A percentile compares a stretch with the other conserved stretches of the same genome.
phyloP scores from a whole-genome alignment of 2,113 vertebrate genomes.

The Heterochromis multidens region DNA sequence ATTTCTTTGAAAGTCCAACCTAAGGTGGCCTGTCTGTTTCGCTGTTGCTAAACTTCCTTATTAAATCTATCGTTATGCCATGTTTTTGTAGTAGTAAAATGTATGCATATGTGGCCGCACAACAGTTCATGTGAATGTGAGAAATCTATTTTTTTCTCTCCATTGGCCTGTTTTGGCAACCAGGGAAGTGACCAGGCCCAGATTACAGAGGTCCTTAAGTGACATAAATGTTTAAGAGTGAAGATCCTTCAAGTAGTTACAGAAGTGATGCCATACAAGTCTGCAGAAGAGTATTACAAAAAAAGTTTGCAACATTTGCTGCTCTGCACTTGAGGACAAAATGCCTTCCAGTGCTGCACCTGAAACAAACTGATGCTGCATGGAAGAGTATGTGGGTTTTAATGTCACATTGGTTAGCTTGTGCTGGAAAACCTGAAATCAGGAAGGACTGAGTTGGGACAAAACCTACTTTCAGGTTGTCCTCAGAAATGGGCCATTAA shows the following conservation, averaged over 20 bases:
- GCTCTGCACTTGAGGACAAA: not conserved
- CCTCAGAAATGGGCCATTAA: not conserved
- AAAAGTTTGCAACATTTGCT: not conserved
- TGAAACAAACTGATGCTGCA: not conserved
- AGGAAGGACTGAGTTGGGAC: not conserved
- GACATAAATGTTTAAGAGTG: not conserved
- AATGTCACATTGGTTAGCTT: not conserved
- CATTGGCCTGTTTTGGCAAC: not conserved
- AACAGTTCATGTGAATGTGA: slow-evolving; percentile 17
- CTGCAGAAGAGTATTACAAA: not conserved
- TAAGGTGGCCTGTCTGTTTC: slow-evolving; percentile 7
- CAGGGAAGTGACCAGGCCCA: not conserved
- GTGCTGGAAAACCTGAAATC: not conserved
- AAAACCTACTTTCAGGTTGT: slow-evolving; percentile 27
- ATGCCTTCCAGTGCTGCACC: not conserved
- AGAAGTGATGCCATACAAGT: not conserved
- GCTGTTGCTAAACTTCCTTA: slow-evolving; percentile 2
- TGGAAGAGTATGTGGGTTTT: not conserved
- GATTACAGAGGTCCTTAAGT: not conserved
- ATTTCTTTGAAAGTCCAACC: slow-evolving; percentile 15
- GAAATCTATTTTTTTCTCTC: not conserved
- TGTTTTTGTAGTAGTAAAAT: not conserved
- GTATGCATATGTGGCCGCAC: slow-evolving; percentile 21
- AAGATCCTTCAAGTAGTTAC: not conserved
- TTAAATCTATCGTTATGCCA: not conserved